Evolutionary conservation across 2,888 invertebrate species (phyloP), one percentile per base, ranked within the genome.

Genomic region (Metopia argyrocephala): DNA sequence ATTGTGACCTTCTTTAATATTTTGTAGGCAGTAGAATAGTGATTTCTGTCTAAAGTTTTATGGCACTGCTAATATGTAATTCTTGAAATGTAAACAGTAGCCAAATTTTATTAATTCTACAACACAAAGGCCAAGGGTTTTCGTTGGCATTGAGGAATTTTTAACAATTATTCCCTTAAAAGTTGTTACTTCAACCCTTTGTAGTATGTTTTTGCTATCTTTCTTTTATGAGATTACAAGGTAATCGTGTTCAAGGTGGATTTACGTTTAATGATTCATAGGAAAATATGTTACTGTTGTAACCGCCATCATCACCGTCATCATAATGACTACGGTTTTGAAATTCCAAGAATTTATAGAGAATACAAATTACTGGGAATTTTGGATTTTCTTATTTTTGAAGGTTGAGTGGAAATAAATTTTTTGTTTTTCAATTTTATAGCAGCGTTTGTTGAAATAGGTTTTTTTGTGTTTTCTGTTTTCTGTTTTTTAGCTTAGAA

Each of bases 71-170:
- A 81, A 78, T 52, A 25, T 54, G 56, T 31, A 75, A 74, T 45
- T 25, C 28, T 62, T 66, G 15, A 78, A 38, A 38, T 38, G 54
- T 31, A 78, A 81, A 78, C 80, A 78, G 80, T 76, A 74, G 80
- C 54, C 23, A 25, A 38, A 66, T 48, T 78, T 59, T 48, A 57
- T 56, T 46, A 48, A 54, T 12, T 21, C 28, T 45, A 20, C 21
- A 28, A 52, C 45, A 48, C 59, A 69, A 28, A 54, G 48, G 28
- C 50, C 6, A 7, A 5, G n/a, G 7, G 25, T 21, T 27, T 65
- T 27, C 50, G 57, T 64, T 65, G 65, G 28, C 59, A 76, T 64
- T 70, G 68, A 27, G 25, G 15, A 46, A 31, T 15, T 57, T 54
- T 12, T 64, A 76, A 69, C 70, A 70, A 76, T 64, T 64, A 56